Base-by-base conservation (phyloP, 2,113 vertebrate species). In the Vulpes ferrilata region DNA sequence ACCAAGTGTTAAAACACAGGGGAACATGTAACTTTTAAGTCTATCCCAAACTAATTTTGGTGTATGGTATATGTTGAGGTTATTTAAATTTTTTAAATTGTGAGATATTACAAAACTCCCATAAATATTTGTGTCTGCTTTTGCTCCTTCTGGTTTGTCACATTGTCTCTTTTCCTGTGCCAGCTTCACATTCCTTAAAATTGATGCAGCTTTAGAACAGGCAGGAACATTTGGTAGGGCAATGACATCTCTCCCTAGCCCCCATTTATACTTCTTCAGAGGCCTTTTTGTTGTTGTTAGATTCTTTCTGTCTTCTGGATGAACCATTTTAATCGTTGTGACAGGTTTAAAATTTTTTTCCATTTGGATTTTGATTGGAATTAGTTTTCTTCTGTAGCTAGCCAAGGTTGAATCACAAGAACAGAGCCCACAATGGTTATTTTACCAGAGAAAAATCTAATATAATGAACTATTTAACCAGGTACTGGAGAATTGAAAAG, bases 51-150 rank as follows among this genome's bases (percentile, higher is more conserved):
- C 22, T 55, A 53, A 93, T 82, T 57, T 95, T 78, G 62, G 35
- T 59, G 51, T 84, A 51, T 76, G 8, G 7, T 96, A 30, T 88
- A 82, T 93, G 13, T 64, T 65, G 55, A 32, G 81, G 32, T 43
- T 92, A 51, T 60, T 91, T 79, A 71, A 81, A 69, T 78, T 88
- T 96, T 76, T 1, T 20, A 86, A 96, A 57, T 86, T 74, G 76
- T 69, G n/a, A 82, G 60, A 88, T 95, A 53, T 95, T 12, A 11
- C 25, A 87, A 84, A n/a, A n/a, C 4, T 13, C 80, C 27, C 53
- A 51, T 93, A 90, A 84, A 81, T 60, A 74, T 81, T 73, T 88
- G 67, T 87, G 32, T 96, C 53, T 92, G 38, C 13, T 83, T 94
- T 88, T 88, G 25, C 91, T 88, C 76, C 17, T 90, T 90, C 65